Percentiles rank a stretch among this genome's conserved stretches.
phyloP scores from a whole-genome alignment of 2,888 invertebrate genomes.

The Volucella inflata region DNA sequence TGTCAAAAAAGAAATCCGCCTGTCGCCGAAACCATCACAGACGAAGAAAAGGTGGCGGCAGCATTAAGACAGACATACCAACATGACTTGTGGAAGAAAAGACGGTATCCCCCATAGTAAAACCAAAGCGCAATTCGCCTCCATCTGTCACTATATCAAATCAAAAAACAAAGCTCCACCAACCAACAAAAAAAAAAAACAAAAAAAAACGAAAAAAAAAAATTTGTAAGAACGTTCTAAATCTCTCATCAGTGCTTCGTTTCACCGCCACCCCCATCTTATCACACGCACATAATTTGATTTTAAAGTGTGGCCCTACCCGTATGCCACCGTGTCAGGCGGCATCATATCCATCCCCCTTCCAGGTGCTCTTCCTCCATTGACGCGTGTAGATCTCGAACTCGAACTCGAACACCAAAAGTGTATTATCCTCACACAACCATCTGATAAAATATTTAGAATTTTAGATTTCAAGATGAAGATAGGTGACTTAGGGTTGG shows the following conservation, averaged over 20 bases:
- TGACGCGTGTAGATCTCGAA: no score
- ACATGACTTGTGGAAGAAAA: constrained; percentile 45
- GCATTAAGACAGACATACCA: constrained; percentile 66
- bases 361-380: background rate
- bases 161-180: constrained; percentile 54
- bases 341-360: constrained; percentile 10
- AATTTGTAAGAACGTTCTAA: constrained; percentile 44
- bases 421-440: constrained; percentile 72
- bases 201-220: constrained; percentile 7
- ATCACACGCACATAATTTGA: constrained; percentile 66
- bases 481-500: constrained; percentile 44
- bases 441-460: constrained; percentile 75
- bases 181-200: constrained; percentile 18
- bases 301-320: constrained; percentile 69
- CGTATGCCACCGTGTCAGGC: constrained; percentile 57
- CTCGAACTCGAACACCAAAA: constrained; percentile 60
- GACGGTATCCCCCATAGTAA: no score
- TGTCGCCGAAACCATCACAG: constrained; percentile 16
- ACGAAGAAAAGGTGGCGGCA: constrained; percentile 25
- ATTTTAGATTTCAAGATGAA: constrained; percentile 69
- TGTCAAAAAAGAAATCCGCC: constrained; percentile 39
- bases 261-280: constrained; percentile 12
- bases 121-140: constrained; percentile 40
- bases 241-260: constrained; percentile 60
- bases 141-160: constrained; percentile 59